Evolutionary conservation across 2,888 invertebrate species (phyloP).

Genomic region (Epirrhoe tristata): DNA sequence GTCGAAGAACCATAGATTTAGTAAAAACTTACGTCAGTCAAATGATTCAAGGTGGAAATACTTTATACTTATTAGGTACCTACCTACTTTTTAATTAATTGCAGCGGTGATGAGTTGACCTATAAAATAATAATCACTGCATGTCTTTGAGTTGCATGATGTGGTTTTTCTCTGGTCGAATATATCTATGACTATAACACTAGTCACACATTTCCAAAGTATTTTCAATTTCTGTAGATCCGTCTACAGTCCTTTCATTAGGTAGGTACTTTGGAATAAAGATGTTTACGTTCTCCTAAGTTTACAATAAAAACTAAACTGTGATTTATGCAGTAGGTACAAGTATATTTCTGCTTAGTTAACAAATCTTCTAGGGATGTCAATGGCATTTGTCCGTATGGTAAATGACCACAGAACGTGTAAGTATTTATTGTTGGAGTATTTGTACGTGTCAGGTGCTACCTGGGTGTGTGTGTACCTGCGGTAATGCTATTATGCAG

Average conservation of each 20-base stretch:
- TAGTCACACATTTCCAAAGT: no score
- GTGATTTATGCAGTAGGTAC: neutral
- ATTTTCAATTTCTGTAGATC: neutral
- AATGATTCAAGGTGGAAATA: slow-evolving; percentile 2
- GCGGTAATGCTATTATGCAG: slow-evolving; percentile 61
- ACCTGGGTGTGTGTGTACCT: slow-evolving; percentile 66
- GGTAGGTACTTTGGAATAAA: neutral
- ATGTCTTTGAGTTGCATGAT: no score
- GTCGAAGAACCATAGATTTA: slow-evolving; percentile 31
- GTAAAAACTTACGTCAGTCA: slow-evolving; percentile 22
- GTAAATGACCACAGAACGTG: slow-evolving; percentile 41
- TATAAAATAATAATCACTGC: neutral
- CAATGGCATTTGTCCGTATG: slow-evolving; percentile 11
- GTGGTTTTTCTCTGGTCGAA: no score
- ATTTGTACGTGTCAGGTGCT: slow-evolving; percentile 72
- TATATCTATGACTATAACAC: no score
- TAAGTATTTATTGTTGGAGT: slow-evolving; percentile 54
- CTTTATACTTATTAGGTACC: no score
- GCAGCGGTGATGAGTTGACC: neutral
- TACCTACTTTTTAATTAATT: neutral
- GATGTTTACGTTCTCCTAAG: neutral
- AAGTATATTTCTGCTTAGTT: neutral
- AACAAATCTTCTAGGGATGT: neutral
- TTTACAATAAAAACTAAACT: neutral
- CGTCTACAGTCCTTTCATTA: neutral